Percentiles rank a stretch among this genome's conserved stretches.
Evolutionary conservation across 2,797 vertebrate species (phyloP).

Genomic region (Phrynocephalus forsythii): DNA sequence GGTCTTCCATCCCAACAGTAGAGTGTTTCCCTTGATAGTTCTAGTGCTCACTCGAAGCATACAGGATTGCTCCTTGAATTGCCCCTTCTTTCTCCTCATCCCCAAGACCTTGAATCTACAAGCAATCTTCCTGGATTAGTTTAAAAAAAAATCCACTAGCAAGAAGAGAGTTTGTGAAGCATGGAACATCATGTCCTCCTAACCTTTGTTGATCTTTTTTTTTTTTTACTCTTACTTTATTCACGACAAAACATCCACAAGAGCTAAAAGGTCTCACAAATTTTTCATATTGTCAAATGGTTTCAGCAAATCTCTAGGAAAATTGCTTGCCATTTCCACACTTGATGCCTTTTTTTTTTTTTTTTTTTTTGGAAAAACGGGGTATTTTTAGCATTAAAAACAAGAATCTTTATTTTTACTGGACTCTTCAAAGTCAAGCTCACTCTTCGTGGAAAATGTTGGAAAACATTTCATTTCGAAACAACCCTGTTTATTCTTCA

Average conservation of each 20-base stretch:
- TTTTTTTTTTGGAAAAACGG: conserved; percentile 47
- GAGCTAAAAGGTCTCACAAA: neutral
- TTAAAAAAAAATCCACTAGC: neutral
- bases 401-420: conserved; percentile 40
- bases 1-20: neutral
- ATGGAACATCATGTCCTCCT: neutral
- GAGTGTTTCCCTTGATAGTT: neutral
- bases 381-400: conserved; percentile 59
- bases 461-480: conserved; percentile 64
- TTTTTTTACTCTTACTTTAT: too few relatives aligned
- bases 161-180: neutral
- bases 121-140: neutral
- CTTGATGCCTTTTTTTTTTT: conserved; percentile 38
- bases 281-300: conserved; percentile 23
- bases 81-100: neutral
- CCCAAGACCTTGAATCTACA: too few relatives aligned
- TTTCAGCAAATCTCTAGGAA: conserved; percentile 10
- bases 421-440: conserved; percentile 38
- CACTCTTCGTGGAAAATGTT: conserved; percentile 53
- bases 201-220: neutral
- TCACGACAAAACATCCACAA: neutral
- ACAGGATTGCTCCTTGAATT: neutral
- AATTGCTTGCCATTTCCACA: conserved; percentile 15
- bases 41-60: too few relatives aligned
- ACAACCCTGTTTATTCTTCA: conserved; percentile 52